Percentiles rank a stretch among this genome's conserved stretches.
These are phyloP conservation scores for Drosophila auraria DNA, from an alignment of 1,140 invertebrate species.

Conservation along the genomic window DNA sequence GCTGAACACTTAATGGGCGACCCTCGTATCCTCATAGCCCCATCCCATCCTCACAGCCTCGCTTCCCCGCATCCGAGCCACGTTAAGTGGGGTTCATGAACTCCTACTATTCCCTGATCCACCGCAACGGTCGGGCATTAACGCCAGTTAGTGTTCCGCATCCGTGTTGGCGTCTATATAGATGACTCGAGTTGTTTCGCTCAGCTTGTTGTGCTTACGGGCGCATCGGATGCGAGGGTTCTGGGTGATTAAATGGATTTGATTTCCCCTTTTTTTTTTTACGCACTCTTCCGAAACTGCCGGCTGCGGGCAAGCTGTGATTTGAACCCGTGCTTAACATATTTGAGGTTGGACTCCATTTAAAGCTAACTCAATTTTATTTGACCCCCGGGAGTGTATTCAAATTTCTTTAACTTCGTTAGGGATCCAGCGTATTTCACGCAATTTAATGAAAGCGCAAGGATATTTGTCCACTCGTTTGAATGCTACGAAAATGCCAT, in stretches of 20 bases:
- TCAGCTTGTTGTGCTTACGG: conserved; percentile 24
- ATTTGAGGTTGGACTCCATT: conserved; percentile 44
- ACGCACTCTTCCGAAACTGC: conserved; percentile 5
- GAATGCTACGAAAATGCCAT: conserved; percentile 28
- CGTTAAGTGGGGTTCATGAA: conserved; percentile 75
- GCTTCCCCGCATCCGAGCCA: conserved; percentile 10
- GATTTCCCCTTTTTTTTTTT: conserved; percentile 54
- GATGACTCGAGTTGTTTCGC: conserved; percentile 32
- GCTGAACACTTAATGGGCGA: conserved; percentile 51
- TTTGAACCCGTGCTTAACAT: conserved; percentile 29
- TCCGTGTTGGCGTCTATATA: conserved; percentile 12
- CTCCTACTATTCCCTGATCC: conserved; percentile 39
- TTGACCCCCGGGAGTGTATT: conserved; percentile 3
- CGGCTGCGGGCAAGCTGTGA: conserved; percentile 17
- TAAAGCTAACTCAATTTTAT: conserved; percentile 12
- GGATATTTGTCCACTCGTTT: conserved; percentile 26
- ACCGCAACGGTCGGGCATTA: conserved; percentile 54
- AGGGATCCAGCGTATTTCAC: neutral
- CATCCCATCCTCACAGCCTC: neutral
- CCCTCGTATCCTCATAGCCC: conserved; percentile 10
- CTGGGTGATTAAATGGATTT: conserved; percentile 74
- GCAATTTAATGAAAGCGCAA: conserved; percentile 15
- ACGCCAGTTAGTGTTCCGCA: conserved; percentile 59
- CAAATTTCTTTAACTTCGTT: conserved; percentile 28
- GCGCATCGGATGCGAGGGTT: conserved; percentile 45